Conservation (phyloP, 2,888 invertebrate species). For the Melipona beecheii region DNA sequence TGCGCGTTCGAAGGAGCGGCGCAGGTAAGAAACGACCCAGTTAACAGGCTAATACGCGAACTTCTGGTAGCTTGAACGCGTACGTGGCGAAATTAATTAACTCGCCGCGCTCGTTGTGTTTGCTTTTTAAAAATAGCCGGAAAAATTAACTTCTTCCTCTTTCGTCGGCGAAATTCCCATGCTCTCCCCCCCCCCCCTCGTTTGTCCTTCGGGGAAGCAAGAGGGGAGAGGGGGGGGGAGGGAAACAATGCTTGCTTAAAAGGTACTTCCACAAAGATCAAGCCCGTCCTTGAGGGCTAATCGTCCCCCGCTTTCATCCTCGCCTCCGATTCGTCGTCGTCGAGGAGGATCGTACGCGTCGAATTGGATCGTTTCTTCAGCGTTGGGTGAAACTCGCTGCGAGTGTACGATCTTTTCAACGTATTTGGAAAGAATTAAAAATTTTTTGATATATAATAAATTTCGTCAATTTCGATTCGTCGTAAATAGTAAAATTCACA, state of each 20-base stretch:
- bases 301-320: not conserved
- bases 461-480: no score
- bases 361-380: not conserved
- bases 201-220: not conserved
- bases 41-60: slow-evolving; percentile 8
- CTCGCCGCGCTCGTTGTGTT: not conserved
- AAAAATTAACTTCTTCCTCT: slow-evolving; percentile 1
- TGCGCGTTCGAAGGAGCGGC: not conserved
- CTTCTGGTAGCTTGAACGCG: not conserved
- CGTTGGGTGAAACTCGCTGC: not conserved
- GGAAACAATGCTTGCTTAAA: slow-evolving; percentile 4
- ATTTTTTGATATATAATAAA: no score
- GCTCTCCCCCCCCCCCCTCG: not conserved
- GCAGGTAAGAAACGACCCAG: not conserved
- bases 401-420: not conserved
- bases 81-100: slow-evolving; percentile 9
- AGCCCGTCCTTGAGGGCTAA: not conserved
- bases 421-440: no score
- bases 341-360: not conserved
- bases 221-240: no score
- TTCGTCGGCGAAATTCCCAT: not conserved
- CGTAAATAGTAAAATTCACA: not conserved
- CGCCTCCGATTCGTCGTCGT: not conserved
- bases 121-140: slow-evolving; percentile 10
- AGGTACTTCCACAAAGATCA: slow-evolving; percentile 1